Evolutionary conservation across 2,113 vertebrate genomes (phyloP).

Genomic region (Lanius ludovicianus): DNA sequence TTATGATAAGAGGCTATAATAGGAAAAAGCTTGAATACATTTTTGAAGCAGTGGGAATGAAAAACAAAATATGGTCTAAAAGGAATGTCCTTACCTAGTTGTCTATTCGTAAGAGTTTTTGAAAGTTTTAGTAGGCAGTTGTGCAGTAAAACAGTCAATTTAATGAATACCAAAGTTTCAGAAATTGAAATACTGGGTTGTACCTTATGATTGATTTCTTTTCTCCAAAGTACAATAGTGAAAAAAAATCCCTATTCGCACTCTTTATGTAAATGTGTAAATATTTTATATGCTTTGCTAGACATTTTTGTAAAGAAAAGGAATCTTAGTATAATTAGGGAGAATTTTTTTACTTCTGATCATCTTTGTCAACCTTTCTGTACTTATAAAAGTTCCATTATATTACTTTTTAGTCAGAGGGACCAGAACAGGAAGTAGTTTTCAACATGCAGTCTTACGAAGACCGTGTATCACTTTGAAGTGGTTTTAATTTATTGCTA

Average conservation of each 20-base stretch:
- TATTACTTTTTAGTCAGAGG: neutral
- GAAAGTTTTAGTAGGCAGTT: neutral
- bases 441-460: neutral
- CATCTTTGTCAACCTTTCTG: neutral
- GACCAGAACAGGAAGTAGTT: neutral
- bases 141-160: neutral
- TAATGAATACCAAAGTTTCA: neutral
- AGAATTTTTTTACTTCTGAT: neutral
- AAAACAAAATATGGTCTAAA: neutral
- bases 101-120: neutral
- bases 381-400: neutral
- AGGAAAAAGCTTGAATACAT: neutral
- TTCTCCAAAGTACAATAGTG: neutral
- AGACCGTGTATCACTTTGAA: neutral
- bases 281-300: neutral
- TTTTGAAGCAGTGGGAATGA: neutral
- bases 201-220: neutral
- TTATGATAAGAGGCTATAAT: neutral
- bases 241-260: neutral
- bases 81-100: neutral
- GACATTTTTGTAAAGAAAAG: neutral
- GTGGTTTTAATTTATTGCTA: neutral
- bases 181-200: neutral
- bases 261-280: neutral
- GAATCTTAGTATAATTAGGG: neutral